Evolutionary conservation across 1,140 invertebrate genomes (phyloP).

Genomic region (Drosophila nannoptera): DNA sequence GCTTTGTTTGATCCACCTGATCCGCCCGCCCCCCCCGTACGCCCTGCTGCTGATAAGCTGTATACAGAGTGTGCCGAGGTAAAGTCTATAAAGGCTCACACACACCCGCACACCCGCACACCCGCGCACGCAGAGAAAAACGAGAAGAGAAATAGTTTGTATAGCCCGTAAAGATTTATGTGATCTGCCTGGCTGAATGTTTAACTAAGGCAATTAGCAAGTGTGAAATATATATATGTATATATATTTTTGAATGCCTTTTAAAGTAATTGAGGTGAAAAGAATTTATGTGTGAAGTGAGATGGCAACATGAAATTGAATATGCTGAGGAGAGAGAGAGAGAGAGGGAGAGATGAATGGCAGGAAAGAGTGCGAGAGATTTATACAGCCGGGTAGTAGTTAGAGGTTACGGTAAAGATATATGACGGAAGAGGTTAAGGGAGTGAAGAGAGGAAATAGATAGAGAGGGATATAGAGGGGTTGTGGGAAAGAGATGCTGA

Average conservation of each 20-base stretch:
- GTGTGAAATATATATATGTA: conserved; percentile 8
- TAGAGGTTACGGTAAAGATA: too few relatives aligned
- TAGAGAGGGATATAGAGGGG: neutral
- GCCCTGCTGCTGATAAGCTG: neutral
- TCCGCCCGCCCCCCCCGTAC: neutral
- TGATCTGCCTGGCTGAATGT: conserved; percentile 14
- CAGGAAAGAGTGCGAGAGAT: too few relatives aligned
- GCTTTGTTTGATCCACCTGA: neutral
- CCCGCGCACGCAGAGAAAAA: conserved; percentile 1
- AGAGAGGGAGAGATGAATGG: neutral
- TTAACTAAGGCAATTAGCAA: conserved; percentile 23
- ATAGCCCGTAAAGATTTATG: conserved; percentile 23
- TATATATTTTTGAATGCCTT: conserved; percentile 6
- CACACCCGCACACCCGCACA: too few relatives aligned
- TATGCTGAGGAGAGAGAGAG: neutral
- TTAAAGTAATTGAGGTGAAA: neutral
- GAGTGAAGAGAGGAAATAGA: neutral
- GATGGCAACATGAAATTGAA: too few relatives aligned
- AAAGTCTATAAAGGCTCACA: neutral
- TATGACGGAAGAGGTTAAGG: neutral
- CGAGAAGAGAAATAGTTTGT: conserved; percentile 2
- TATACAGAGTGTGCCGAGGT: neutral
- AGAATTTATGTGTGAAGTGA: neutral
- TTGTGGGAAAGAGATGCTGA: neutral
- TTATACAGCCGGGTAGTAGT: too few relatives aligned